Base-by-base conservation (phyloP, 2,797 vertebrate species). In the Oryzias dopingdopingensis region DNA sequence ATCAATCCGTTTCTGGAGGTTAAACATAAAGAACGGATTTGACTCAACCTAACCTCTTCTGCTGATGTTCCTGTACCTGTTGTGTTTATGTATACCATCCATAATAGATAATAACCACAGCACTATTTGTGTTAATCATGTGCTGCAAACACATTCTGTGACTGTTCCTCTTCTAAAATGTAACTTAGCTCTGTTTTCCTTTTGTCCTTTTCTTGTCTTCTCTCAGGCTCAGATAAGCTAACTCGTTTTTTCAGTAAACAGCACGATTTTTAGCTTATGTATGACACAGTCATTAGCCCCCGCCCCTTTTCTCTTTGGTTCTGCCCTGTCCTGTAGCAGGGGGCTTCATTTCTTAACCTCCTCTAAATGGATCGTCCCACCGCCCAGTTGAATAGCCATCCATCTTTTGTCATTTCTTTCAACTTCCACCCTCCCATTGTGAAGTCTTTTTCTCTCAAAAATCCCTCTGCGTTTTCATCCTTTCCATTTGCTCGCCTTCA, bases 171-270 rank as follows among this genome's bases (percentile, higher is more conserved):
- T 50, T 26, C 56, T 71, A 51, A 74, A 78, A 79, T 69, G 72
- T 77, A 78, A 73, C 64, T 77, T 56, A 41, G 46, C 40, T 56
- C 47, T 52, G 65, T 59, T 64, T 67, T 67, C 52, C 56, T 56
- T 24, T 51, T 52, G 13, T 52, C 53, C 56, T 73, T 56, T 54
- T 59, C 74, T 69, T 26, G 6, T 26, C 24, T 5, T 0, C 24
- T 26, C 24, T 26, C 2, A 6, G 4, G 4, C 24, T 29, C 26
- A 29, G 6, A 6, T 29, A 6, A 29, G 26, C 26, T 29, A 2
- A 29, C 5, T 29, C 6, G 1, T 29, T 29, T 6, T 6, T 29
- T 29, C 26, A 29, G 26, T 29, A 29, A 29, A 29, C 26, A 5
- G 26, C 5, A 29, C 26, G 26, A 29, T 29, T 5, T 22, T 29